phyloP scores from a whole-genome alignment of 2,888 invertebrate species.

The Heteromyza rotundicornis region DNA sequence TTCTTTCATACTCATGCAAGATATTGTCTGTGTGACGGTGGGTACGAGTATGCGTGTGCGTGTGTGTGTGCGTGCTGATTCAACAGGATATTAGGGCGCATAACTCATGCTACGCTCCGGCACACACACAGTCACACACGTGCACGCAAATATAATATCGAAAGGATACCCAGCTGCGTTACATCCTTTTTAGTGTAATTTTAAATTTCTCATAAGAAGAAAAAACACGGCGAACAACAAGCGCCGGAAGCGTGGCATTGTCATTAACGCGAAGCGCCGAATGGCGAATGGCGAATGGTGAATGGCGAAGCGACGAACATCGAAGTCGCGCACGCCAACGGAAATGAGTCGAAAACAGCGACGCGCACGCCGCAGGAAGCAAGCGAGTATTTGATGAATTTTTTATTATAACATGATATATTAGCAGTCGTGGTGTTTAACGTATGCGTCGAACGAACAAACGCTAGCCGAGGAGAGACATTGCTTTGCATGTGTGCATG shows the following conservation, averaged over 20 bases:
- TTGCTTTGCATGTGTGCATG: not conserved
- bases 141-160: not conserved
- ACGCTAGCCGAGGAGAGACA: too few relatives aligned
- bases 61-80: not conserved
- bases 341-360: not conserved
- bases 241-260: not conserved
- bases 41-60: not conserved
- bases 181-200: conserved; percentile 4
- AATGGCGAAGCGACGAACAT: not conserved
- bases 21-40: not conserved
- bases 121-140: not conserved
- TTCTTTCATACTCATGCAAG: not conserved
- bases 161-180: not conserved
- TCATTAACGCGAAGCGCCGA: not conserved
- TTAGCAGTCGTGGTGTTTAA: not conserved
- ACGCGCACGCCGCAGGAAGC: not conserved
- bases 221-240: not conserved
- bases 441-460: not conserved
- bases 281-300: not conserved
- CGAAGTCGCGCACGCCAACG: not conserved
- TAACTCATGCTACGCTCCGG: not conserved
- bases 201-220: not conserved
- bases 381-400: not conserved
- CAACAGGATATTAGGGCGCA: conserved; percentile 4
- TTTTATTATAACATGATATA: conserved; percentile 5